These are phyloP conservation scores for Pseudorectes ferrugineus DNA, from an alignment of 2,113 vertebrate species.

Conservation along the genomic window DNA sequence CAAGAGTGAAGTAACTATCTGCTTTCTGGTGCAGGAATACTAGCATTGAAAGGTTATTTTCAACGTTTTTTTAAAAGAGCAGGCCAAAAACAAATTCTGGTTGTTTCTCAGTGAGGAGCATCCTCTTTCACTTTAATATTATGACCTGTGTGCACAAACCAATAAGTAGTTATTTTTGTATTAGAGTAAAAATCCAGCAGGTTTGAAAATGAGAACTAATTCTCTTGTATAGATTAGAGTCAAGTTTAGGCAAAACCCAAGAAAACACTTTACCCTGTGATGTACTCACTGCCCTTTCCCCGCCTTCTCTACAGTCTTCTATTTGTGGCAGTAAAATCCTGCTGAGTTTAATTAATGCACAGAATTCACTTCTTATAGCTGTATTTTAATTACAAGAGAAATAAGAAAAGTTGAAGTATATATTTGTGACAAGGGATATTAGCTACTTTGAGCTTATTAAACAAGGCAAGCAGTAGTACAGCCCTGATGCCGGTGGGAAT, in stretches of 20 bases:
- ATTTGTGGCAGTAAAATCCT: background rate
- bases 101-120: background rate
- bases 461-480: background rate
- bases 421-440: background rate
- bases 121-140: background rate
- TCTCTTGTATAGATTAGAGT: background rate
- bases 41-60: background rate
- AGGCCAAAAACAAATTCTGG: background rate
- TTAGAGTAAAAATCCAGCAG: background rate
- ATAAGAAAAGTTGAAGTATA: background rate
- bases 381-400: background rate
- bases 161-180: background rate
- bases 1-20: background rate
- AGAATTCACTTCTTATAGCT: background rate
- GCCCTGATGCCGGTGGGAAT: background rate
- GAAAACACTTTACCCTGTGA: background rate
- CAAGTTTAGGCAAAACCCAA: background rate
- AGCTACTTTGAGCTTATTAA: background rate
- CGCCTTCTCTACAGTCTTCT: fast-evolving
- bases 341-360: background rate
- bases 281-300: background rate
- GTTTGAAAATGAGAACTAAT: background rate
- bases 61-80: background rate
- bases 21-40: background rate
- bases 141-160: background rate